Base-by-base conservation (phyloP, 2,797 vertebrate species). In the Merluccius polli region DNA sequence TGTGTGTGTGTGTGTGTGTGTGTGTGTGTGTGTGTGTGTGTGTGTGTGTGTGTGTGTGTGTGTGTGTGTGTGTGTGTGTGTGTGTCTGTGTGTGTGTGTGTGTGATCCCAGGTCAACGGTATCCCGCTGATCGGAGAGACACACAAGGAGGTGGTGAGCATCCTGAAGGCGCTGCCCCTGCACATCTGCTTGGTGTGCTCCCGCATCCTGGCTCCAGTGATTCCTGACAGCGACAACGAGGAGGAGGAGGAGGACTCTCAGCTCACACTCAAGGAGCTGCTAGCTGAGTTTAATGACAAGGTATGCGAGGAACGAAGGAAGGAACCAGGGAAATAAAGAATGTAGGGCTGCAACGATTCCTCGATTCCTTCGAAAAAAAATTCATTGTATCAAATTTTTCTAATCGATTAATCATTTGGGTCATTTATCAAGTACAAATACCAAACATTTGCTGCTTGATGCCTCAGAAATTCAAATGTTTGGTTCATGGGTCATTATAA, bases 51-150 rank as follows among this genome's bases (percentile, higher is more conserved):
- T 48, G 44, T 48, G 16, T 21, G 44, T 24, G 21, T 24, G n/a
- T 59, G 21, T 9, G n/a, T 59, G 52, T 59, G 52, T 59, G 52
- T 24, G 21, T 59, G 21, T 24, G 21, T 59, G 52, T 9, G 21
- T 2, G 8, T 24, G n/a, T 24, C 21, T 9, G 21, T 70, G 30
- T 18, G 32, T 32, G 15, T 30, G 27, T 75, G 52, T 24, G 36
- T 27, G 59, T 24, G 59, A 27, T 27, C 59, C 59, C 83, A 97
- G 97, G 95, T 97, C 83, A 98, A 98, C 82, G 95, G 96, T 52
- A 92, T 95, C 78, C 93, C 95, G 85, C 90, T 98, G n/a, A 93
- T 97, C 83, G 97, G 96, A 73, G 94, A 96, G 91, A 96, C 92
- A 75, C 96, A 97, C 81, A 95, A 96, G 81, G 96, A 98, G 84